These are phyloP conservation scores for Heliangelus exortis DNA, from an alignment of 2,797 vertebrate species.

Conservation along the genomic window DNA sequence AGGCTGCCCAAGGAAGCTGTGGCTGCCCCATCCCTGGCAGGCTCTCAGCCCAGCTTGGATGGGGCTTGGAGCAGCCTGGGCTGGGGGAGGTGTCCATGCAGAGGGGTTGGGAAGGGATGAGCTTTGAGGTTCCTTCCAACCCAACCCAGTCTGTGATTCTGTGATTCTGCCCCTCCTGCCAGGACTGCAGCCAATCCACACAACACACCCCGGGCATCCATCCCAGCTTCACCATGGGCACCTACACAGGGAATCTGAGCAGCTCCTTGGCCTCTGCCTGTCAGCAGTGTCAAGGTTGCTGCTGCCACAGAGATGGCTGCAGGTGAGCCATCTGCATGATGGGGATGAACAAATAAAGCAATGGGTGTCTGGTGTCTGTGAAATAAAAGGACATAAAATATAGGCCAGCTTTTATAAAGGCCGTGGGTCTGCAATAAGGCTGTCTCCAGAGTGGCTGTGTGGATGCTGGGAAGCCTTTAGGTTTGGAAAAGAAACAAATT, in stretches of 20 bases:
- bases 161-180: no score
- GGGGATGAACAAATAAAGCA: conserved; percentile 36
- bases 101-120: no score
- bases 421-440: background rate
- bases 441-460: background rate
- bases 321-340: background rate
- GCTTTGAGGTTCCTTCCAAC: no score
- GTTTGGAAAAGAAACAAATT: background rate
- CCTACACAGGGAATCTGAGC: background rate
- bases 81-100: no score
- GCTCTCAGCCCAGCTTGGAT: no score
- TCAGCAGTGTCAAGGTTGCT: conserved; percentile 42
- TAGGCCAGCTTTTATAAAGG: background rate
- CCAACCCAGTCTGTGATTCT: no score
- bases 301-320: conserved; percentile 48
- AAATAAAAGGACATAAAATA: conserved; percentile 33
- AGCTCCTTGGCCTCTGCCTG: conserved; percentile 24
- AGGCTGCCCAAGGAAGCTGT: no score
- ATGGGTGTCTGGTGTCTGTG: background rate
- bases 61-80: no score
- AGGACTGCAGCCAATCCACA: no score
- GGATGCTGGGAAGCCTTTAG: background rate
- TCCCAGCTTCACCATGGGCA: no score
- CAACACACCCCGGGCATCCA: no score
- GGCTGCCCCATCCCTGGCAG: no score